Evolutionary conservation across 2,113 vertebrate species (phyloP).

Genomic region (Saguinus midas): DNA sequence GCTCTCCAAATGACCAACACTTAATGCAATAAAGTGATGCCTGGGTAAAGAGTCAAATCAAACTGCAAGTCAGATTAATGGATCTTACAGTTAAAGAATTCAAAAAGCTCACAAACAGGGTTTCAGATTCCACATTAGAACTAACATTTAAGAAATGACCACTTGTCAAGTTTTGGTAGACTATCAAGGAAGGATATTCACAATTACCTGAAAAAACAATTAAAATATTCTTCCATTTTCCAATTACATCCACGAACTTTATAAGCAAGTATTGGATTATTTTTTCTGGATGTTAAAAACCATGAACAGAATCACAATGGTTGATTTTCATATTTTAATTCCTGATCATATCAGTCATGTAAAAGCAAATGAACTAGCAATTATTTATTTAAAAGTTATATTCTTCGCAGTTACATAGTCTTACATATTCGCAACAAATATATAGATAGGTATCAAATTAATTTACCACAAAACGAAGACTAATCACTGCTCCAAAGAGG

Average conservation of each 20-base stretch:
- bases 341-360: neutral
- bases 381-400: neutral
- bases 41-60: neutral
- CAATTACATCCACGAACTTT: neutral
- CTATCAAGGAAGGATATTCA: slow-evolving; percentile 17
- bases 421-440: neutral
- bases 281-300: slow-evolving; percentile 18
- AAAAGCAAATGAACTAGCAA: neutral
- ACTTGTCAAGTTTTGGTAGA: neutral
- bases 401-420: neutral
- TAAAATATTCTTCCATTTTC: slow-evolving; percentile 18
- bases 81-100: neutral
- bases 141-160: neutral
- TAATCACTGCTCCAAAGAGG: neutral
- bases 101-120: neutral
- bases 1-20: slow-evolving; percentile 14
- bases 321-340: neutral
- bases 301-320: neutral
- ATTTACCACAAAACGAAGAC: slow-evolving; percentile 5
- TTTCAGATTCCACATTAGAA: neutral
- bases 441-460: neutral
- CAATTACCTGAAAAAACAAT: neutral
- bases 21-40: neutral
- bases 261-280: neutral
- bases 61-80: neutral